Conservation (phyloP, 2,888 invertebrate species). For the Clusia tigrina region DNA sequence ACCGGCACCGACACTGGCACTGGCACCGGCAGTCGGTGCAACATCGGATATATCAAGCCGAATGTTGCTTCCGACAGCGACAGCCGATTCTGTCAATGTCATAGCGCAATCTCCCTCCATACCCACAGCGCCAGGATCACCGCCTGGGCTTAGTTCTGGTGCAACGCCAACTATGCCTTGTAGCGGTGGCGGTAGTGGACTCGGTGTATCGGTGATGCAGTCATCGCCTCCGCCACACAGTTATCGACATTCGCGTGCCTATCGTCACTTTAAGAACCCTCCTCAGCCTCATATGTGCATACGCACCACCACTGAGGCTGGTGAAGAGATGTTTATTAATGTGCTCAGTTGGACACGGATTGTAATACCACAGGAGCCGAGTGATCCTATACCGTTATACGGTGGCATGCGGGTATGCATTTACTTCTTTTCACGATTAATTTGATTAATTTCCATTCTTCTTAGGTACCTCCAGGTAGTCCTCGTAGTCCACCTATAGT, state of each 20-base stretch:
- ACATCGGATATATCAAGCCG: background rate
- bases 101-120: background rate
- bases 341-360: conserved; percentile 79
- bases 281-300: conserved; percentile 81
- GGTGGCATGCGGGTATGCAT: conserved; percentile 74
- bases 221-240: conserved; percentile 68
- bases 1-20: background rate
- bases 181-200: background rate
- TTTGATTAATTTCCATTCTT: conserved; percentile 13
- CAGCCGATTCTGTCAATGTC: background rate
- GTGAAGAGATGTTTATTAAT: conserved; percentile 71
- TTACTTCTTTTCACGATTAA: too few species aligned
- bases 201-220: conserved; percentile 49
- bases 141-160: background rate
- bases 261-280: conserved; percentile 76
- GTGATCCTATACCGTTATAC: conserved; percentile 74
- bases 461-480: conserved; percentile 70
- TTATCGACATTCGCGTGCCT: conserved; percentile 70
- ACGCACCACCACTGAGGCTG: conserved; percentile 67
- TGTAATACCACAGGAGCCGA: conserved; percentile 72
- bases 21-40: background rate
- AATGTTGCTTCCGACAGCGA: background rate
- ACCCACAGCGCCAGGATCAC: background rate
- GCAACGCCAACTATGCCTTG: background rate
- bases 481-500: conserved; percentile 72